Conservation (phyloP, 1,140 invertebrate genomes). For the Euura lappo region DNA sequence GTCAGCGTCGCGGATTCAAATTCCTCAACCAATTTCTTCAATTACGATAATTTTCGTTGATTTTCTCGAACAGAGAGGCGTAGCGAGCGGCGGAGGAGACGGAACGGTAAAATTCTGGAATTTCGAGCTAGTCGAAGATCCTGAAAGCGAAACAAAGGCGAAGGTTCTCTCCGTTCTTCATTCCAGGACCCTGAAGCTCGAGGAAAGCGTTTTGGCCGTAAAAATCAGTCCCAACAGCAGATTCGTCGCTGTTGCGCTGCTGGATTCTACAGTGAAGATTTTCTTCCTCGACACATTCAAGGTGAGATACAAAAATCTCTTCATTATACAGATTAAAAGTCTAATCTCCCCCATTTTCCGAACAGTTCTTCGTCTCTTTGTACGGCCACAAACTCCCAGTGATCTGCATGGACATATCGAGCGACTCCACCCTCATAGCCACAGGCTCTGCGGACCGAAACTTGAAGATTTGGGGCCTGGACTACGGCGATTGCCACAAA, state of each 20-base stretch:
- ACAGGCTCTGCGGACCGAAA: constrained; percentile 96
- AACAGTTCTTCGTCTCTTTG: constrained; percentile 90
- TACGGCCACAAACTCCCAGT: constrained; percentile 98
- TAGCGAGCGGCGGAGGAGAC: constrained; percentile 87
- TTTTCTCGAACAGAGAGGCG: constrained; percentile 66
- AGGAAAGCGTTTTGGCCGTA: constrained; percentile 86
- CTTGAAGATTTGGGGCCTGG: constrained; percentile 97
- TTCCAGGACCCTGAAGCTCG: constrained; percentile 81
- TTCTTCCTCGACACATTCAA: constrained; percentile 95
- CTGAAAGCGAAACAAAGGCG: constrained; percentile 65
- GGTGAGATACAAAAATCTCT: constrained; percentile 57
- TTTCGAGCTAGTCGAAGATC: constrained; percentile 82
- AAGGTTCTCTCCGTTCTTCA: constrained; percentile 83
- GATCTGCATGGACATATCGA: constrained; percentile 91
- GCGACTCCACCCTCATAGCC: constrained; percentile 87
- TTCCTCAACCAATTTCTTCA: no score
- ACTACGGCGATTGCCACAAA: constrained; percentile 96
- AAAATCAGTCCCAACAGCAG: constrained; percentile 85
- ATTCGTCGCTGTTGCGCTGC: constrained; percentile 86
- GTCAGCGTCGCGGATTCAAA: constrained; percentile 53
- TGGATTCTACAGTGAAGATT: constrained; percentile 95
- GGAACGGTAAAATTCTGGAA: constrained; percentile 94
- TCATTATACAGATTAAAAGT: constrained; percentile 11
- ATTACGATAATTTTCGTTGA: no score
- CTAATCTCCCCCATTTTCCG: constrained; percentile 40